Conservation (phyloP, 2,888 invertebrate species). For the Prenolepis imparis region DNA sequence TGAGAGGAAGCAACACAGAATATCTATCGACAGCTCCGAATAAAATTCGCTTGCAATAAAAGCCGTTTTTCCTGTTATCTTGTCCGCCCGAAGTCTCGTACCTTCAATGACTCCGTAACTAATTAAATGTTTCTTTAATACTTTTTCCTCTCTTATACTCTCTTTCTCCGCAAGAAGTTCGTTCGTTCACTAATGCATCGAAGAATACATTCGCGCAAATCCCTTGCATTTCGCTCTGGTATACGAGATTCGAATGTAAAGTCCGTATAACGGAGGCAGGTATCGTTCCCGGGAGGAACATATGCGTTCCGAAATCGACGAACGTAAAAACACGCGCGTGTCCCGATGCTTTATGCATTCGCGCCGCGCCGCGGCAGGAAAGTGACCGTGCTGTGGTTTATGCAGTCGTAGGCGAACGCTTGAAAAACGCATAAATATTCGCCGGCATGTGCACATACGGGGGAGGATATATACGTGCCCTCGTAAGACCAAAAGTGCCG, state of each 20-base stretch:
- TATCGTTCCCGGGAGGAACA: constrained; percentile 41
- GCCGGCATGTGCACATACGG: constrained; percentile 35
- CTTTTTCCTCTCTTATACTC: background rate
- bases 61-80: background rate
- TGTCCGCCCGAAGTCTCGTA: background rate
- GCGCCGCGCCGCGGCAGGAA: constrained; percentile 13
- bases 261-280: constrained; percentile 34
- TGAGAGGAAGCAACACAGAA: background rate
- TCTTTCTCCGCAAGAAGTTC: background rate
- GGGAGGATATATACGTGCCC: constrained; percentile 54
- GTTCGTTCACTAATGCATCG: background rate
- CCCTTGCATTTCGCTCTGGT: background rate
- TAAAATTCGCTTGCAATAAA: constrained; percentile 27
- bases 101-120: background rate
- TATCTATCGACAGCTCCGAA: constrained; percentile 24
- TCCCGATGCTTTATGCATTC: constrained; percentile 65
- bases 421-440: constrained; percentile 71
- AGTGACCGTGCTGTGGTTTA: constrained; percentile 62
- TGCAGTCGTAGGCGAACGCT: constrained; percentile 63
- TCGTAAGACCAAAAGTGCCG: constrained; percentile 63
- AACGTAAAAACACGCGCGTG: constrained; percentile 53
- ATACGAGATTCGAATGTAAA: constrained; percentile 21
- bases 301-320: constrained; percentile 48
- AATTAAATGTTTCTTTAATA: constrained; percentile 23
- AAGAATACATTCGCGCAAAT: background rate